Evolutionary conservation across 2,888 invertebrate genomes (phyloP), one percentile per base, ranked within the genome.

Genomic region (Drosophila algonquin): DNA sequence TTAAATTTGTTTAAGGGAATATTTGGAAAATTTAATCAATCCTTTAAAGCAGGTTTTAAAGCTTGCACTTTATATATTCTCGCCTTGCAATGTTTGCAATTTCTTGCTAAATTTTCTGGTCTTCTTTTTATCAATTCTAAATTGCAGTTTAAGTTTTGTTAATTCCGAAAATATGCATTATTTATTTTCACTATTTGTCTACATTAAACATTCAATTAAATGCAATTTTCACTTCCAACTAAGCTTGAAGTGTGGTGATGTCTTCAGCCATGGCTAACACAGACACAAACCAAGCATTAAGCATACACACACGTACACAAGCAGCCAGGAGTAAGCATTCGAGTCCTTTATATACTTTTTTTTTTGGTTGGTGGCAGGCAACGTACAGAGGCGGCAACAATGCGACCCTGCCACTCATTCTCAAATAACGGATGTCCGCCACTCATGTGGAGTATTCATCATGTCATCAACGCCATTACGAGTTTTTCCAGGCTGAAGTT

Each of bases 381-480:
- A 40, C 44, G 57, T 45, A 16, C 35, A 63, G 21, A 63, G 21
- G 21, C 21, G 21, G 21, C 21, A 21, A 21, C 64, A 58, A 70
- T 71, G 45, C 76, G 71, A 30, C 69, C 45, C 50, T 54, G 53
- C 54, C 65, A 65, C 54, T 65, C 50, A 27, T 70, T 71, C 59
- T 73, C 63, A 71, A 65, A 63, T 79, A 72, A 80, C 77, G 80
- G 76, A 81, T 80, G 79, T 79, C 77, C 77, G 75, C 64, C 73
- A 79, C 76, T 79, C 79, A 76, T 76, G 78, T 76, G 64, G 67
- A 75, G 67, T 78, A 77, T 84, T 78, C 75, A 81, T 80, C 84
- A 80, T 84, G 79, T 69, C 80, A 75, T 81, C 76, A 76, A 65
- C 56, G 65, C 64, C 76, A 75, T 75, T 75, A 75, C 64, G 74